Percentiles rank a stretch among this genome's conserved stretches.
Evolutionary conservation across 2,113 vertebrate genomes (phyloP).

Genomic region (Xiphorhynchus elegans): DNA sequence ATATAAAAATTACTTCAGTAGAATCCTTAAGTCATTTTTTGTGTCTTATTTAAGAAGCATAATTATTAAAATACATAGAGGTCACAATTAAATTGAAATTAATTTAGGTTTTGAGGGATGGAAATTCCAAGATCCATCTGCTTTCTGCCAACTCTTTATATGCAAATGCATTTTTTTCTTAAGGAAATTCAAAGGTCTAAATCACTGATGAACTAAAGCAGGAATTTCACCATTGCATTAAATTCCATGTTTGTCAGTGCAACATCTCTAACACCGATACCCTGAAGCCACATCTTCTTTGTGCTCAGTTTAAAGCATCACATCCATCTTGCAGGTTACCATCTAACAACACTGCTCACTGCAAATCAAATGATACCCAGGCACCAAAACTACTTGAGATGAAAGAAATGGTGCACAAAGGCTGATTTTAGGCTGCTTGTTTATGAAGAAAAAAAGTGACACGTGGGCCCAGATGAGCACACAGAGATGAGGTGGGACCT

Average conservation of each 20-base stretch:
- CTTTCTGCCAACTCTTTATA: neutral
- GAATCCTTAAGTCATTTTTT: neutral
- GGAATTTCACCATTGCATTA: neutral
- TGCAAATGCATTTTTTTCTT: neutral
- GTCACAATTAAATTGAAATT: neutral
- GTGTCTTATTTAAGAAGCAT: neutral
- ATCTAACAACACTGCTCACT: neutral
- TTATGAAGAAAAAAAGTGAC: neutral
- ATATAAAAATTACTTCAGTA: neutral
- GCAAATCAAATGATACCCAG: neutral
- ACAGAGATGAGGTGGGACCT: neutral
- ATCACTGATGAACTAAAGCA: neutral
- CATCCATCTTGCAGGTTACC: neutral
- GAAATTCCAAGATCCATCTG: neutral
- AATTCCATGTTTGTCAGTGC: neutral
- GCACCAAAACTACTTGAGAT: neutral
- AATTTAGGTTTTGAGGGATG: neutral
- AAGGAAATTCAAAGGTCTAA: neutral
- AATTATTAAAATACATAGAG: neutral
- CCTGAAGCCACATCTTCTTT: rapidly evolving
- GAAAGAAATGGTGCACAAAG: neutral
- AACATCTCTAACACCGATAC: neutral
- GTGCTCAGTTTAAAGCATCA: neutral
- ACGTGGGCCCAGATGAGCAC: neutral
- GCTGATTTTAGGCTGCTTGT: neutral